Conservation (phyloP, 2,113 vertebrate genomes). For the Copsychus sechellarum region DNA sequence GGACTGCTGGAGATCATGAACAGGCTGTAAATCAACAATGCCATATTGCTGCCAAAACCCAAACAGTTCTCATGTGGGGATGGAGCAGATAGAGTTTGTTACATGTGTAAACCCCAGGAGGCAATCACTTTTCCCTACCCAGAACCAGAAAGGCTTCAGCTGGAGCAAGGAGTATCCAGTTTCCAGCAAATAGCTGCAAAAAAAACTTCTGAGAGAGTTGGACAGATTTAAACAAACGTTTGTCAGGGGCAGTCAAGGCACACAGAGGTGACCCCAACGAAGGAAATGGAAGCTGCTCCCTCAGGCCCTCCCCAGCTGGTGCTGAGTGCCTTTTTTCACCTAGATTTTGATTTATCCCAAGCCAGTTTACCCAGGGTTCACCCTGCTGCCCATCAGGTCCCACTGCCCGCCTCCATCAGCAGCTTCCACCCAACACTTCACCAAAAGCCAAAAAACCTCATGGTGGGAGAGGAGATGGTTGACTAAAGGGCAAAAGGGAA, state of each 20-base stretch:
- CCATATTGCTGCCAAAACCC: not conserved
- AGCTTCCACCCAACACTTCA: not conserved
- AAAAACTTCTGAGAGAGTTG: not conserved
- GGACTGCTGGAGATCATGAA: not conserved
- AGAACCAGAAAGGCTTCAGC: not conserved
- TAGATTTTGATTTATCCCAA: not conserved
- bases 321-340: not conserved
- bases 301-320: not conserved
- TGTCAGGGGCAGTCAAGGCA: not conserved
- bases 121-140: not conserved
- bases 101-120: not conserved
- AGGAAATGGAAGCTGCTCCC: not conserved
- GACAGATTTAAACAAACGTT: slow-evolving; percentile 5
- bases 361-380: not conserved
- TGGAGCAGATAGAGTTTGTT: not conserved
- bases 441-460: not conserved
- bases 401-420: not conserved
- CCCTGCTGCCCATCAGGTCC: not conserved
- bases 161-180: not conserved
- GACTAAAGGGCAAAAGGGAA: not conserved
- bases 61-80: not conserved
- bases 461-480: not conserved
- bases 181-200: not conserved
- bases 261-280: not conserved
- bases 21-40: slow-evolving; percentile 29